Percentiles rank a stretch among this genome's conserved stretches.
These are phyloP conservation scores for Aphaenogaster rudis DNA, from an alignment of 1,140 invertebrate genomes.

Conservation along the genomic window DNA sequence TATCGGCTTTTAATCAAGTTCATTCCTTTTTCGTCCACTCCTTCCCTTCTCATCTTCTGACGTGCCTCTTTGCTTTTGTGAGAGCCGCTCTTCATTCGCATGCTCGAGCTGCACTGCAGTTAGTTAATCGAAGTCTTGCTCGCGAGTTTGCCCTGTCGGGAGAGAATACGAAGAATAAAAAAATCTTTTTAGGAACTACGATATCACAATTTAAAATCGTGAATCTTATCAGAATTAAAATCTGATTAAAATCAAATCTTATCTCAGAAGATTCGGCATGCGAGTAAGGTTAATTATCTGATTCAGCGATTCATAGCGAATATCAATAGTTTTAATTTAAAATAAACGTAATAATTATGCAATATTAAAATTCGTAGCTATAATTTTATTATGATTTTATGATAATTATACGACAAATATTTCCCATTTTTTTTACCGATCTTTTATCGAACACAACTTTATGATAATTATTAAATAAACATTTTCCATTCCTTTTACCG, in stretches of 20 bases:
- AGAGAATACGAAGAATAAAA: not conserved
- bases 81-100: slow-evolving; percentile 49
- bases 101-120: slow-evolving; percentile 52
- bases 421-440: not conserved
- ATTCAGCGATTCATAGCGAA: not conserved
- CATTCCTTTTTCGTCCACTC: slow-evolving; percentile 54
- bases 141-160: slow-evolving; percentile 11
- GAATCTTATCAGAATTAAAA: not conserved
- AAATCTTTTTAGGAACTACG: not conserved
- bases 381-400: not conserved
- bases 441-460: not conserved
- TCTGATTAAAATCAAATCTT: not conserved
- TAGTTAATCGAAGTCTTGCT: slow-evolving; percentile 56
- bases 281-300: not conserved
- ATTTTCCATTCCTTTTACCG: not conserved
- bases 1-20: slow-evolving; percentile 74
- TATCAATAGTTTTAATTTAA: not conserved
- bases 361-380: not conserved
- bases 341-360: not conserved
- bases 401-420: not conserved
- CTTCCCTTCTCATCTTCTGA: slow-evolving; percentile 59
- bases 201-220: not conserved
- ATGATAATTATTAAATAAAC: not conserved
- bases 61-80: slow-evolving; percentile 58
- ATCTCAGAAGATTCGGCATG: not conserved